Conservation (phyloP, 2,888 invertebrate genomes). For the Drosophila peninsularis region DNA sequence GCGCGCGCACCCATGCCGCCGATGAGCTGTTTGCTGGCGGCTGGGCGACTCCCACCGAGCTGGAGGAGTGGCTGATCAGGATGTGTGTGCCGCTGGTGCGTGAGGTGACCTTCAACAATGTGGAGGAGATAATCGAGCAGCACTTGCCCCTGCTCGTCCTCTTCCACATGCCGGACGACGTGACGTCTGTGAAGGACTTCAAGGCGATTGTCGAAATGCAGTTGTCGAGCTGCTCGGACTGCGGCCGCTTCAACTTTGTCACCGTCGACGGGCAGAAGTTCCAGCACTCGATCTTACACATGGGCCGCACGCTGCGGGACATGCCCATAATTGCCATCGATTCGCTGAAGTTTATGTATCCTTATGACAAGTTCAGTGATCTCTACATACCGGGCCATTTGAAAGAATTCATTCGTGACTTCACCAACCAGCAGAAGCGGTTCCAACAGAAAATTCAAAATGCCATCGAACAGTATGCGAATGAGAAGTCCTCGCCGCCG, state of each 20-base stretch:
- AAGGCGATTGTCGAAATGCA: constrained; percentile 63
- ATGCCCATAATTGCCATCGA: constrained; percentile 66
- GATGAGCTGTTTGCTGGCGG: constrained; percentile 33
- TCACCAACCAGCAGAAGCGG: not conserved
- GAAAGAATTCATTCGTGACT: constrained; percentile 42
- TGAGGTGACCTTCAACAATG: constrained; percentile 53
- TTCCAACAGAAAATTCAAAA: not conserved
- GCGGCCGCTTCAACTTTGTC: constrained; percentile 40
- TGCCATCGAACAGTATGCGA: not conserved
- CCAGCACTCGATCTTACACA: constrained; percentile 50
- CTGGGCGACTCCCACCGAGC: not conserved
- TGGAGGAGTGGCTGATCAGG: constrained; percentile 45
- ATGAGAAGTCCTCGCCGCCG: not conserved
- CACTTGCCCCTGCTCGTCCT: constrained; percentile 51
- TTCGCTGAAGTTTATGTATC: constrained; percentile 52
- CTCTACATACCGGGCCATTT: constrained; percentile 56
- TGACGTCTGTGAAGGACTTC: constrained; percentile 49
- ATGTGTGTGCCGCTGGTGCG: constrained; percentile 55
- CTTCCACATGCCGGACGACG: constrained; percentile 47
- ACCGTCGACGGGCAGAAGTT: constrained; percentile 53
- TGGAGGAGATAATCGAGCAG: constrained; percentile 64
- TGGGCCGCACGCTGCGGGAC: constrained; percentile 40
- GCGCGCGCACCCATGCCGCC: constrained; percentile 39
- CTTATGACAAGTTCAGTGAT: constrained; percentile 35
- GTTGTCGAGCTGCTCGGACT: constrained; percentile 23